Conservation (phyloP, 2,888 invertebrate genomes). For the Villa cingulata region DNA sequence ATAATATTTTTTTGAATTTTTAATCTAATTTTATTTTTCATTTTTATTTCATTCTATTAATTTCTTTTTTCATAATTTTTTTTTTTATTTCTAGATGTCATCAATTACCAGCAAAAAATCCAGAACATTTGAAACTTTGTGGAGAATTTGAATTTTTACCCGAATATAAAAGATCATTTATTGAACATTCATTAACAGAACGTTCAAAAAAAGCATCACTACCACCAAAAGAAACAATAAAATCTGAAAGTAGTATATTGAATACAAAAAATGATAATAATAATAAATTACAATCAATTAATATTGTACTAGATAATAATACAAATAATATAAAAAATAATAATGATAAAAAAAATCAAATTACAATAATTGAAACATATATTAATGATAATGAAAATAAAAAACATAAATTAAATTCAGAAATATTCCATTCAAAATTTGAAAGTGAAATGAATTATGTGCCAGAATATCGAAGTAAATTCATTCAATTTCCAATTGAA, state of each 20-base stretch:
- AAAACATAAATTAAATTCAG: slow-evolving; percentile 15
- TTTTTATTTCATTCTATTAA: background rate
- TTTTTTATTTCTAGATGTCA: slow-evolving; percentile 22
- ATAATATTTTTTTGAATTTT: background rate
- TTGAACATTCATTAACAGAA: slow-evolving; percentile 28
- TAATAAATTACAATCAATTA: background rate
- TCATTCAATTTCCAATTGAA: slow-evolving; percentile 28
- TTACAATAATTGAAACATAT: no score
- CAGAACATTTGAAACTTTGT: slow-evolving; percentile 25
- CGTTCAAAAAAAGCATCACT: slow-evolving; percentile 14
- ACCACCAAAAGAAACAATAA: slow-evolving; percentile 2
- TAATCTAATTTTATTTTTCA: background rate
- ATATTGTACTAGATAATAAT: background rate
- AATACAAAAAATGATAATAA: background rate
- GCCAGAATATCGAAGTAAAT: slow-evolving; percentile 32
- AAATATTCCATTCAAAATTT: slow-evolving; percentile 19
- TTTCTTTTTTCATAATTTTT: background rate
- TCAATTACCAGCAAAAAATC: slow-evolving; percentile 25
- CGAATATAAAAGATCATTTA: slow-evolving; percentile 26
- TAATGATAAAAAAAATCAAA: background rate
- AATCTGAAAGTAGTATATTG: background rate
- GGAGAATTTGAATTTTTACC: slow-evolving; percentile 23
- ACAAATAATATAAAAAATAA: background rate
- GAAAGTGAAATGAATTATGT: slow-evolving; percentile 20
- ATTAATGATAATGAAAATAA: background rate